Conservation (phyloP, 1,140 invertebrate genomes). For the Drosophila tristis region DNA sequence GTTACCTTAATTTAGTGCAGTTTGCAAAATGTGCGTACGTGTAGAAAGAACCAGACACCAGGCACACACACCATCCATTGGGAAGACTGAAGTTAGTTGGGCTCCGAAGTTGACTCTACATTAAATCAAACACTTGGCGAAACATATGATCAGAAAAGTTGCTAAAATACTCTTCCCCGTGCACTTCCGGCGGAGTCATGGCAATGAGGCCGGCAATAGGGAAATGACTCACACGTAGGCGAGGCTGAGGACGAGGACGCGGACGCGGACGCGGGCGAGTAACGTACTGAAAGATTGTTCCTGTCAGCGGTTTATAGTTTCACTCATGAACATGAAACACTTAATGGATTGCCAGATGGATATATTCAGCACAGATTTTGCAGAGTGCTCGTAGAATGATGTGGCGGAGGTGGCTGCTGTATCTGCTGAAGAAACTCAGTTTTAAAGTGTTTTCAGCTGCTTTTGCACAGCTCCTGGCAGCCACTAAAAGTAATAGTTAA, state of each 20-base stretch:
- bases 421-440: too few species aligned
- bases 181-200: slow-evolving; percentile 10
- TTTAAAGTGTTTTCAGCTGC: too few species aligned
- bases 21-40: slow-evolving; percentile 76
- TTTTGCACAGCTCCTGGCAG: too few species aligned
- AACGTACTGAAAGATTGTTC: too few species aligned
- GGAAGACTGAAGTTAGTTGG: too few species aligned
- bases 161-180: background rate
- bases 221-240: slow-evolving; percentile 11
- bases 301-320: too few species aligned
- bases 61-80: background rate
- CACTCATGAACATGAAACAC: slow-evolving; percentile 16
- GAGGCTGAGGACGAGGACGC: too few species aligned
- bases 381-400: too few species aligned
- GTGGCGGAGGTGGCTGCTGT: too few species aligned
- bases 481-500: too few species aligned
- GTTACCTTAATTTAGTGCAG: slow-evolving; percentile 75
- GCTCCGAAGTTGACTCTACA: slow-evolving; percentile 31
- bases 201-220: slow-evolving; percentile 5
- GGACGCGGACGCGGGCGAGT: too few species aligned
- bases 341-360: background rate
- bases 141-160: slow-evolving; percentile 47
- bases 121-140: slow-evolving; percentile 48
- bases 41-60: slow-evolving; percentile 38
- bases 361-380: too few species aligned